These are phyloP conservation scores for Lycopodina hypogea DNA, from an alignment of 37 sponge, comb jelly and placozoan genomes.

Conservation along the genomic window DNA sequence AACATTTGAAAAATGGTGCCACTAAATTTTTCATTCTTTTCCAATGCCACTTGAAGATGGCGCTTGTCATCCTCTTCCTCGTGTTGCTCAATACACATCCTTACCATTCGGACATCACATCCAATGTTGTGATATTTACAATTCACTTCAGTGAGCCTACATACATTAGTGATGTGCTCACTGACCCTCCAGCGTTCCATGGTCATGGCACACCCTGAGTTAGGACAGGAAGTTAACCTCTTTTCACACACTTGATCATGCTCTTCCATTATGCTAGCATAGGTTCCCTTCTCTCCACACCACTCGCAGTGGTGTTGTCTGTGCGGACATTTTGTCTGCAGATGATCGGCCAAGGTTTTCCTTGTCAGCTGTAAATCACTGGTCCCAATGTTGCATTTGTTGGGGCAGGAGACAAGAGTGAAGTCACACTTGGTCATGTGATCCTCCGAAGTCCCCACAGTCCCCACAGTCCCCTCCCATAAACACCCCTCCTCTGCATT, in stretches of 20 bases:
- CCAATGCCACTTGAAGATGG: not conserved
- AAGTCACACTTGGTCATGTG: slow-evolving; percentile 20
- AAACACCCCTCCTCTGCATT: slow-evolving; percentile 18
- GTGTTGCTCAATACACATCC: slow-evolving; percentile 11
- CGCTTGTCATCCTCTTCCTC: slow-evolving; percentile 6
- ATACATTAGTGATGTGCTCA: not conserved
- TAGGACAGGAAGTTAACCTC: slow-evolving; percentile 15
- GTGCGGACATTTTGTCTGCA: not conserved
- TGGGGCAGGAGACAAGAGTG: slow-evolving; percentile 23
- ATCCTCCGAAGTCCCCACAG: not conserved
- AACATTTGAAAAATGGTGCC: not conserved
- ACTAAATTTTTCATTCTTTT: not conserved
- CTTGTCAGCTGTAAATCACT: not conserved
- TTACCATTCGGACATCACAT: not conserved
- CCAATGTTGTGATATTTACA: slow-evolving; percentile 35
- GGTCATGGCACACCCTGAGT: not conserved
- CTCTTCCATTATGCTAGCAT: slow-evolving; percentile 15
- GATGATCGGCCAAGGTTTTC: not conserved
- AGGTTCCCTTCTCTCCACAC: slow-evolving; percentile 11
- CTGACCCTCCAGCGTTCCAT: not conserved
- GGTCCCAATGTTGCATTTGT: slow-evolving; percentile 2
- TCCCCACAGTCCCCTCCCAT: slow-evolving; percentile 29
- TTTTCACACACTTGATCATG: slow-evolving; percentile 20
- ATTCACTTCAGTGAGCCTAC: not conserved
- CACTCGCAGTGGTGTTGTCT: slow-evolving; percentile 26